These are phyloP conservation scores for Acronicta psi DNA, from an alignment of 2,888 invertebrate genomes.

Conservation along the genomic window DNA sequence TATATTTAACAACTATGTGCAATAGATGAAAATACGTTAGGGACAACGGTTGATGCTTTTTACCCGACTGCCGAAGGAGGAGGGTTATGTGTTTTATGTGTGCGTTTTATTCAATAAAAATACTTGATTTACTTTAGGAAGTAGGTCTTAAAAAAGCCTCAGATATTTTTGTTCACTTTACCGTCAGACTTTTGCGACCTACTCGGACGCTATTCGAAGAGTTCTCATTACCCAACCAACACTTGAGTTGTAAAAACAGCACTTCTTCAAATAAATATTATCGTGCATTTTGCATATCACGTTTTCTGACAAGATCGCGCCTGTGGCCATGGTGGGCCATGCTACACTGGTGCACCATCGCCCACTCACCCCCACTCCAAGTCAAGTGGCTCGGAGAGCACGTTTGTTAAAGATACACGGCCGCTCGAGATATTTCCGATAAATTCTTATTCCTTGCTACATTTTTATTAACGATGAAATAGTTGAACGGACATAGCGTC, in stretches of 20 bases:
- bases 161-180: background rate
- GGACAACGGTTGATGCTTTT: too few relatives aligned
- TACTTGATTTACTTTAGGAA: too few relatives aligned
- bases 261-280: constrained; percentile 37
- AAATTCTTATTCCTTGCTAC: constrained; percentile 70
- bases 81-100: too few relatives aligned
- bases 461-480: constrained; percentile 64
- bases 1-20: too few relatives aligned
- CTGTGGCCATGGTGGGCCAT: constrained; percentile 23
- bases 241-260: constrained; percentile 26
- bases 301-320: constrained; percentile 44
- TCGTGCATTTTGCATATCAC: constrained; percentile 51
- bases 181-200: background rate
- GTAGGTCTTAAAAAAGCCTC: too few relatives aligned
- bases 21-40: too few relatives aligned
- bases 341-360: constrained; percentile 60
- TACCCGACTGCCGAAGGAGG: too few relatives aligned
- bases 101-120: too few relatives aligned
- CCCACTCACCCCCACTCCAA: constrained; percentile 68
- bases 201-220: background rate
- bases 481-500: constrained; percentile 37
- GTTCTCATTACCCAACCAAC: constrained; percentile 6
- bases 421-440: constrained; percentile 79
- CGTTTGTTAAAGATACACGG: constrained; percentile 68
- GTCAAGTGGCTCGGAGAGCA: constrained; percentile 61